Evolutionary conservation across 1,140 invertebrate species (phyloP).

Genomic region (Ericerus pela): DNA sequence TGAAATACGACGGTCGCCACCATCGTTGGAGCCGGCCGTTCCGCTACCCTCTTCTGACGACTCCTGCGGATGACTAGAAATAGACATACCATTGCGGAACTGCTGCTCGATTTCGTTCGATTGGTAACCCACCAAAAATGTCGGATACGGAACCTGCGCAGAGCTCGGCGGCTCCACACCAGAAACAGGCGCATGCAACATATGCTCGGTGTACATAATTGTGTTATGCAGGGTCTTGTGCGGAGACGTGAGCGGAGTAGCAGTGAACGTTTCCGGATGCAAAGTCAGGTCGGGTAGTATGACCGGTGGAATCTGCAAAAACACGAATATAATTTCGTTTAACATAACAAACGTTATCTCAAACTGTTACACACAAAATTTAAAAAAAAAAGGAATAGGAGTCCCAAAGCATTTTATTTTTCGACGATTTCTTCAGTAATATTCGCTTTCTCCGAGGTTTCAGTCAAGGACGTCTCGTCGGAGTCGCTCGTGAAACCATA

Average conservation of each 20-base stretch:
- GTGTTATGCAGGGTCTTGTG: slow-evolving; percentile 18
- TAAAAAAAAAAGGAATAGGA: not conserved
- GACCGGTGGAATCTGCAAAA: slow-evolving; percentile 16
- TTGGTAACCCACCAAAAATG: not conserved
- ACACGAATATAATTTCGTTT: too few species aligned
- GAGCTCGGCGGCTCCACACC: not conserved
- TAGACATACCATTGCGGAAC: not conserved
- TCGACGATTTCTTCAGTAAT: not conserved
- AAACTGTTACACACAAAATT: not conserved
- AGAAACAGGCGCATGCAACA: not conserved
- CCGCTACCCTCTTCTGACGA: not conserved
- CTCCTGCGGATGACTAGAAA: not conserved
- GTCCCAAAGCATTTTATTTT: not conserved
- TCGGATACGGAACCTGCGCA: not conserved
- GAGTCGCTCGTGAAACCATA: too few species aligned
- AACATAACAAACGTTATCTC: not conserved
- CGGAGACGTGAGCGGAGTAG: slow-evolving; percentile 27
- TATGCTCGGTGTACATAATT: not conserved
- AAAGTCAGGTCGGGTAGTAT: slow-evolving; percentile 18
- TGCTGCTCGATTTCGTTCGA: not conserved
- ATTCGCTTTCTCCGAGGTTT: not conserved
- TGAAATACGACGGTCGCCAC: not conserved
- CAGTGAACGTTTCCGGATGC: slow-evolving; percentile 19
- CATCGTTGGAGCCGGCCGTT: not conserved
- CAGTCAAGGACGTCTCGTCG: not conserved